These are phyloP conservation scores for Philhelius pedissequus DNA, from an alignment of 2,888 invertebrate genomes.

Conservation along the genomic window DNA sequence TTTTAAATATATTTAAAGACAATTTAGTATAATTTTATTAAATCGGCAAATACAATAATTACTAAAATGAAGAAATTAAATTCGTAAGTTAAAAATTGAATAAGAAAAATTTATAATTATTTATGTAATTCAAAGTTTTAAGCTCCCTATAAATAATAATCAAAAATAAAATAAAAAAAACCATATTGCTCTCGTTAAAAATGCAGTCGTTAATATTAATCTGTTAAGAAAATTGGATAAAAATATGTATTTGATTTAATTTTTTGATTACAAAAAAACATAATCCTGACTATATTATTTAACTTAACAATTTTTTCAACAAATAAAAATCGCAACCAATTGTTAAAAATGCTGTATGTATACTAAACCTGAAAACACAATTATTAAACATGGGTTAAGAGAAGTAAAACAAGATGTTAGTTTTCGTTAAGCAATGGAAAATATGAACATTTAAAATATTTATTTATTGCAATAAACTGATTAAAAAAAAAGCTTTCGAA, in stretches of 20 bases:
- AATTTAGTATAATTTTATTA: neutral
- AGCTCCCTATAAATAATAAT: neutral
- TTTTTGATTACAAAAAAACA: neutral
- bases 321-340: neutral
- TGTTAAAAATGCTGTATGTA: conserved; percentile 38
- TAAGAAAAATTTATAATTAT: neutral
- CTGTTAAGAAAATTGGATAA: neutral
- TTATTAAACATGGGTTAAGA: conserved; percentile 11
- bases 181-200: neutral
- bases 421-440: conserved; percentile 55
- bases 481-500: conserved; percentile 31
- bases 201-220: neutral
- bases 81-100: neutral
- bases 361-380: conserved; percentile 37
- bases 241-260: neutral
- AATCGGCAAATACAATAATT: neutral
- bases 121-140: neutral
- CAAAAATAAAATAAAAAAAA: neutral
- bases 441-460: conserved; percentile 61
- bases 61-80: neutral
- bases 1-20: neutral
- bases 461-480: conserved; percentile 65
- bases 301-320: neutral
- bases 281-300: neutral
- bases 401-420: conserved; percentile 1